Base-by-base conservation (phyloP, 2,113 vertebrate species). In the Psettodes erumei region DNA sequence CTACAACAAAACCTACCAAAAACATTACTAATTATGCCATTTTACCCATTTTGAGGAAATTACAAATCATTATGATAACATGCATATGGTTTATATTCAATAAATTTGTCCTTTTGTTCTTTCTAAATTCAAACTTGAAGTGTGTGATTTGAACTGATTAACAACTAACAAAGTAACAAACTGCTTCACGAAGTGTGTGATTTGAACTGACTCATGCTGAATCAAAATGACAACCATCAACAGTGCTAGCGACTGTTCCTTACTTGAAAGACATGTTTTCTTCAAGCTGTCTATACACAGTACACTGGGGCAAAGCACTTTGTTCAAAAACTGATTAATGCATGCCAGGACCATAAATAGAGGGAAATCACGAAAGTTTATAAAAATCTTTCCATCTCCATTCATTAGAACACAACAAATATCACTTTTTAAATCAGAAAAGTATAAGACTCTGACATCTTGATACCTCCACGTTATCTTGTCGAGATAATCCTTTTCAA, bases 341-440 rank as follows among this genome's bases (percentile, higher is more conserved):
- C 32, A 30, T 8, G 8, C 15, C 19, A 38, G 47, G 43, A 21
- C 30, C 10, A 6, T 30, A 51, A 50, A 33, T 43, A n/a, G 6
- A 35, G 5, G 2, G 1, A 27, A 45, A 38, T 23, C 19, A 16
- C 33, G 13, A 42, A 27, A 3, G 16, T 74, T 35, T 54, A 45
- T 40, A 30, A 28, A 53, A 64, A 77, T 54, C 35, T 59, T 38
- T 62, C 43, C 25, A 37, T 73, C 62, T 75, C 1, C 27, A 43
- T 23, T 48, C 56, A 60, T 48, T 45, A 37, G 42, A 51, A 19
- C 51, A 21, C 50, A 56, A 3, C 13, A 40, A 86, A 82, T 62
- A 63, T 76, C 32, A 43, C 40, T 77, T 84, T 70, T 68, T 79
- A 69, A 85, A 53, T 68, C 67, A 50, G 70, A n/a, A n/a, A n/a